Percentiles rank a stretch among this genome's conserved stretches.
phyloP scores from a whole-genome alignment of 2,113 vertebrate genomes.

The Plectropomus leopardus region DNA sequence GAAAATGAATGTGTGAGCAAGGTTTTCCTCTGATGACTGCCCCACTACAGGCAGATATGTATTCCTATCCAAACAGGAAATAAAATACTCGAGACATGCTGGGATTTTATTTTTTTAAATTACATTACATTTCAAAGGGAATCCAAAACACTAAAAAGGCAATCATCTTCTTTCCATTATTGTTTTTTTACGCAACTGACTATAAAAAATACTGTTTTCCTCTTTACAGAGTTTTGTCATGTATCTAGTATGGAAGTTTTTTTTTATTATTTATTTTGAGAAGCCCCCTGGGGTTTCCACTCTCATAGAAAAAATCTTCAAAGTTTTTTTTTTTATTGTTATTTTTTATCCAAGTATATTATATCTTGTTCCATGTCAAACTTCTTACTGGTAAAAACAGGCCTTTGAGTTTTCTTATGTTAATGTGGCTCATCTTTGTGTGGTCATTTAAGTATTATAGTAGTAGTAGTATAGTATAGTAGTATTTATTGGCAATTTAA shows the following conservation, averaged over 20 bases:
- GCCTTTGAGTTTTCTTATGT: neutral
- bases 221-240: conserved; percentile 8
- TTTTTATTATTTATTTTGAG: neutral
- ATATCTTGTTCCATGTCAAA: neutral
- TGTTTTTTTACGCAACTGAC: conserved; percentile 11
- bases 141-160: conserved; percentile 22
- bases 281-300: conserved; percentile 22
- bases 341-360: conserved; percentile 2
- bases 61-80: conserved; percentile 41
- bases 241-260: neutral
- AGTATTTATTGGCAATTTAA: neutral
- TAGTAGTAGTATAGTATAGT: too few relatives aligned
- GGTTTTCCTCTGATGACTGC: conserved; percentile 58
- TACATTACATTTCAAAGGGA: conserved; percentile 26
- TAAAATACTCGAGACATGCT: conserved; percentile 25
- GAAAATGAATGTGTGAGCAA: conserved; percentile 70
- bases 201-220: conserved; percentile 20
- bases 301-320: conserved; percentile 9
- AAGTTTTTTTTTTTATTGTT: neutral
- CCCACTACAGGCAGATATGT: conserved; percentile 32
- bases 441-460: too few relatives aligned
- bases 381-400: conserved; percentile 1
- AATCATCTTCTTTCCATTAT: conserved; percentile 27
- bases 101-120: neutral
- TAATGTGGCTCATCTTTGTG: too few relatives aligned